Percentiles rank a stretch among this genome's conserved stretches.
Evolutionary conservation across 2,797 vertebrate species (phyloP).

Genomic region (Lateolabrax maculatus): DNA sequence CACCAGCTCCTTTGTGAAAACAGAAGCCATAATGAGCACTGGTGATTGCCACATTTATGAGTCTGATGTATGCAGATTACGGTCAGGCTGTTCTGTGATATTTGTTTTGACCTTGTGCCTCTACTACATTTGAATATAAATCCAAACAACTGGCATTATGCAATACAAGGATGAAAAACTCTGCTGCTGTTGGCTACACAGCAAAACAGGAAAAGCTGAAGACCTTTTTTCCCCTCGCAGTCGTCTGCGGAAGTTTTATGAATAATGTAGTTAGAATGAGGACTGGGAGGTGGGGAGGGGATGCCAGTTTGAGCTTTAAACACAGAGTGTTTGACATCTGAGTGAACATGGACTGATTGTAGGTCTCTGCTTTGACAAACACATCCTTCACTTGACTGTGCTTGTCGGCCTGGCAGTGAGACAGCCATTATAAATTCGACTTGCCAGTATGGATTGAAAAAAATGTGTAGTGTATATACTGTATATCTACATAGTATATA

Average conservation of each 20-base stretch:
- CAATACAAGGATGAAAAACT: constrained; percentile 36
- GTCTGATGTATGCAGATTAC: constrained; percentile 42
- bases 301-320: constrained; percentile 68
- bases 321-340: constrained; percentile 67
- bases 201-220: constrained; percentile 44
- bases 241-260: constrained; percentile 49
- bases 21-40: constrained; percentile 16
- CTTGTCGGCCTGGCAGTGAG: constrained; percentile 32
- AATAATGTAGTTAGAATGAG: constrained; percentile 61
- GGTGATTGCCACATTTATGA: constrained; percentile 31
- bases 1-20: constrained; percentile 25
- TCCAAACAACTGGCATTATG: constrained; percentile 32
- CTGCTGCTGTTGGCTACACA: constrained; percentile 35
- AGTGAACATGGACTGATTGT: constrained; percentile 70
- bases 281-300: constrained; percentile 35
- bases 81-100: constrained; percentile 15
- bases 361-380: constrained; percentile 67
- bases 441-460: constrained; percentile 19
- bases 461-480: not conserved
- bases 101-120: constrained; percentile 47
- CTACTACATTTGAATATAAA: constrained; percentile 48
- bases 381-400: constrained; percentile 45
- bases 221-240: constrained; percentile 40
- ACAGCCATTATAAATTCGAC: constrained; percentile 44
- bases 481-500: constrained; percentile 9